Base-by-base conservation (phyloP, 2,888 invertebrate genomes). In the Mylabris sibirica region DNA sequence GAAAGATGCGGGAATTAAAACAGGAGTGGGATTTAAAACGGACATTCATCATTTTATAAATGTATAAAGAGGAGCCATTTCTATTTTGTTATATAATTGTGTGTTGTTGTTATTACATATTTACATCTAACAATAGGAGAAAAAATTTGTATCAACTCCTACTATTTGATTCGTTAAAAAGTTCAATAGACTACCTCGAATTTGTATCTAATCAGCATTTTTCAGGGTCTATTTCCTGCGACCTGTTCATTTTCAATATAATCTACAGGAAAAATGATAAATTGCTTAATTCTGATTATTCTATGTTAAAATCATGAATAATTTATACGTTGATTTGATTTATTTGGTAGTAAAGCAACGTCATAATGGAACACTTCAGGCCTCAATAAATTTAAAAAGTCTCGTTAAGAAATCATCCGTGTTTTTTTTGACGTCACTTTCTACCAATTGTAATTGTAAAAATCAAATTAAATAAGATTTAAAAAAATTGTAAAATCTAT, bases 1-100 rank as follows among this genome's bases (percentile, higher is more conserved):
- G 34, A 60, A 60, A 60, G 60, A 60, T 60, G 60, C 60, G 60
- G 60, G 60, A 60, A 38, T 38, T 49, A 11, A 49, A 35, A 35
- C 17, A 17, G 30, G 60, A 60, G 60, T 60, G 60, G 60, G 60
- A 60, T n/a, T 34, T 49, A 22, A 35, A 38, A 60, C 60, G 60
- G 60, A 38, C 60, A 60, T 60, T 60, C 30, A 38, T 60, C 60
- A 60, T 60, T 34, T 49, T 49, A 8, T 1, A 30, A n/a, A 44
- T 44, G 2, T 9, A 38, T 14, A 44, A 49, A 49, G 49, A 49
- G 20, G 6, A 49, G 20, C 49, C 49, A 49, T 49, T 20, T 49
- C 49, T 49, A 20, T 44, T 49, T 49, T n/a, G n/a, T n/a, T 49
- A 11, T 49, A 22, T 2, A 3, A 20, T 9, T 3, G 2, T 44